phyloP scores from a whole-genome alignment of 2,888 invertebrate species.

The Andrena minutula region DNA sequence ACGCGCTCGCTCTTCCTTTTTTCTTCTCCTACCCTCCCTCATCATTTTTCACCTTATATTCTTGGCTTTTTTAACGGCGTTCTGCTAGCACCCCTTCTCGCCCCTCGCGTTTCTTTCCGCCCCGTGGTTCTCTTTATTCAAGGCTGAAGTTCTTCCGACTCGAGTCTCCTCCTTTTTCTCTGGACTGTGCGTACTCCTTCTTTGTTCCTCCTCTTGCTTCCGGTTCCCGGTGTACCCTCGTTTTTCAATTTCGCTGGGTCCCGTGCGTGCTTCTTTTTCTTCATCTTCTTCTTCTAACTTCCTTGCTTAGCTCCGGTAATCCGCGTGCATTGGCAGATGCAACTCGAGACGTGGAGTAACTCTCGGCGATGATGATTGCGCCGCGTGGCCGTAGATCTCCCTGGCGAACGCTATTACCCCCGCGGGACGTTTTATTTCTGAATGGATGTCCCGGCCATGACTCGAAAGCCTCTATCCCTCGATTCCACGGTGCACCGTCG shows the following conservation, averaged over 20 bases:
- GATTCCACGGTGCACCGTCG: slow-evolving; percentile 36
- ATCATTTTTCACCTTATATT: slow-evolving; percentile 2
- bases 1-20: background rate
- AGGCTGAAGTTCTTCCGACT: background rate
- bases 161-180: too few relatives aligned
- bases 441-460: slow-evolving; percentile 75
- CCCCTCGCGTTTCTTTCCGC: background rate
- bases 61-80: background rate
- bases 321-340: too few relatives aligned
- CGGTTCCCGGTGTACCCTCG: slow-evolving; percentile 4
- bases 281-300: background rate
- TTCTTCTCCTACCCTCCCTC: background rate
- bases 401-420: slow-evolving; percentile 68
- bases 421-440: slow-evolving; percentile 73
- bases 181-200: background rate
- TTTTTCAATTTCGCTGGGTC: slow-evolving; percentile 24
- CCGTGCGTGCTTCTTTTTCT: background rate
- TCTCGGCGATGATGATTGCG: slow-evolving; percentile 48
- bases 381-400: slow-evolving; percentile 51
- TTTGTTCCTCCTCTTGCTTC: background rate
- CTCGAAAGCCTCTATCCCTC: slow-evolving; percentile 67
- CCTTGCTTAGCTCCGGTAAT: too few relatives aligned
- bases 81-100: background rate
- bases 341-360: slow-evolving; percentile 3
- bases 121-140: background rate